Base-by-base conservation (phyloP, 2,888 invertebrate genomes). In the Leptinotarsa peninsularis region DNA sequence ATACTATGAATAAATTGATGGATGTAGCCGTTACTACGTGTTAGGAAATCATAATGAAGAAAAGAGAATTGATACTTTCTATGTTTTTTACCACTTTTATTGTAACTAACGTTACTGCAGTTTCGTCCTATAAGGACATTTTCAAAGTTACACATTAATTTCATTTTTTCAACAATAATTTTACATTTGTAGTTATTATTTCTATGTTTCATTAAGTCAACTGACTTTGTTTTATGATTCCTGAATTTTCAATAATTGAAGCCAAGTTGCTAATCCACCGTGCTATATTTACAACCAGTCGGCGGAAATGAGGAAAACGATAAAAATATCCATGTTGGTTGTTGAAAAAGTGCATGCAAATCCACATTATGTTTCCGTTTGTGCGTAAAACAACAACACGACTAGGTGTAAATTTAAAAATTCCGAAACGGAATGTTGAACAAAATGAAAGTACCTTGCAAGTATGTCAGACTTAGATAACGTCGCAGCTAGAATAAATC, bases 381-480 rank as follows among this genome's bases (percentile, higher is more conserved):
- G 33, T 33, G 21, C 33, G 33, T 27, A 43, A 63, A 27, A 33
- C n/a, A 63, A 15, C 33, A 33, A 33, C 43, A 63, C 18, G 13
- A 43, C 33, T n/a, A 27, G 43, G 63, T 63, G 63, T 15, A n/a
- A 27, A 33, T 63, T 63, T 27, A 63, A 63, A 63, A 63, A 63
- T 33, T 63, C 63, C 43, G 63, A 43, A 60, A 63, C 63, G 63
- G 63, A 63, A 63, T 63, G 63, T n/a, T 63, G 18, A 63, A 17
- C 63, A 63, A 63, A 63, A 63, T 63, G 63, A 63, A 63, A 63
- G 63, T 63, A 43, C 63, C 10, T 43, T 63, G 43, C 63, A 63
- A 63, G 43, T 63, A 33, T 63, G 63, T 63, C 63, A 63, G 27
- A 63, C n/a, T 27, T 43, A n/a, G 63, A 27, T 63, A 63, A 63